Evolutionary conservation across 2,113 vertebrate genomes (phyloP).

Genomic region (Paramisgurnus dabryanus): DNA sequence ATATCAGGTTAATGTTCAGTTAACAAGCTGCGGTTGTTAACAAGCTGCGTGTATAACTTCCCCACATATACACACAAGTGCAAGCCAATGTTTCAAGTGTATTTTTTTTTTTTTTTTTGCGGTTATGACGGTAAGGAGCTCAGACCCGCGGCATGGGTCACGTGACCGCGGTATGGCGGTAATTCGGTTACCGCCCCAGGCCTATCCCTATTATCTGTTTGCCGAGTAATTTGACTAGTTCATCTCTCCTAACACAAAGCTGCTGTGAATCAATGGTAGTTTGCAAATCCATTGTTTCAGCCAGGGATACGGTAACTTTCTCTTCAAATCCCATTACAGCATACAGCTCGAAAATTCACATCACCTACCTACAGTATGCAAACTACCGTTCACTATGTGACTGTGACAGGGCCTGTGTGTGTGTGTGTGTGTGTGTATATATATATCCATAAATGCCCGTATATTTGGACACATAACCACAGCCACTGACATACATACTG

Average conservation of each 20-base stretch:
- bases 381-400: slow-evolving; percentile 14
- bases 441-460: neutral
- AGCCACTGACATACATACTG: neutral
- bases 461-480: neutral
- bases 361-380: neutral
- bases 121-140: no score
- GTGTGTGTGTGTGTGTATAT: neutral
- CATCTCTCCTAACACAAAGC: neutral
- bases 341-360: slow-evolving; percentile 18
- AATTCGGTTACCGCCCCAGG: no score
- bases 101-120: no score
- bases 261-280: slow-evolving; percentile 18
- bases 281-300: slow-evolving; percentile 35
- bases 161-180: no score
- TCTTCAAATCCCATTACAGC: slow-evolving; percentile 14
- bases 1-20: no score
- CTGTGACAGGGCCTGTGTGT: neutral
- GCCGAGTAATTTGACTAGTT: neutral
- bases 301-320: neutral
- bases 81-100: no score
- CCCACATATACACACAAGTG: no score
- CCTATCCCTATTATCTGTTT: neutral
- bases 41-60: no score
- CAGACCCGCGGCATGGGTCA: no score
- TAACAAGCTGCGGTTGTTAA: no score